phyloP scores from a whole-genome alignment of 2,888 invertebrate species.

The Apotomis turbidana region DNA sequence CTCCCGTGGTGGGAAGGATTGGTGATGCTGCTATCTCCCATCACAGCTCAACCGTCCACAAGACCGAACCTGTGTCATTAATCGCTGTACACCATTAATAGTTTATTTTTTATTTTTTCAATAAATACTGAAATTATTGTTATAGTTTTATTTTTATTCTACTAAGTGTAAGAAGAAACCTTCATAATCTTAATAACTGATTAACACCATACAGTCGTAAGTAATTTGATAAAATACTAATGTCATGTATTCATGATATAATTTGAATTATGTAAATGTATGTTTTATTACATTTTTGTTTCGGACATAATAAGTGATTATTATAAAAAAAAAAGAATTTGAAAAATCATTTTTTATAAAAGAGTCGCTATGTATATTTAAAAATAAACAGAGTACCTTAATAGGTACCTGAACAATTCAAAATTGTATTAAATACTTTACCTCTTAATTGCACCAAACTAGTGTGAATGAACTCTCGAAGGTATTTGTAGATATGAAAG shows the following conservation, averaged over 20 bases:
- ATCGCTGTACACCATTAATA: slow-evolving; percentile 60
- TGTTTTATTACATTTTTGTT: too few species aligned
- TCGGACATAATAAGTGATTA: too few species aligned
- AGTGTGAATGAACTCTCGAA: slow-evolving; percentile 30
- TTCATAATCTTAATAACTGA: not conserved
- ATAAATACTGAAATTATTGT: not conserved
- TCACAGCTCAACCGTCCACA: slow-evolving; percentile 77
- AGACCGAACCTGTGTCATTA: slow-evolving; percentile 65
- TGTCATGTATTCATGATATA: not conserved
- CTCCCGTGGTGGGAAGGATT: slow-evolving; percentile 58
- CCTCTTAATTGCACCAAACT: slow-evolving; percentile 3
- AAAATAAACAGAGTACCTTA: too few species aligned
- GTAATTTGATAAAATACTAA: not conserved
- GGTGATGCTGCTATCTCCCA: slow-evolving; percentile 77
- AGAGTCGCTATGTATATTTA: not conserved
- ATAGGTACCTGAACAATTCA: not conserved
- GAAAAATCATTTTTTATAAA: not conserved
- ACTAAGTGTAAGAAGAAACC: not conserved
- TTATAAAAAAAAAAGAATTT: too few species aligned
- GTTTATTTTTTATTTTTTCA: not conserved
- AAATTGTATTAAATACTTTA: slow-evolving; percentile 7
- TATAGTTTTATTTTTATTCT: not conserved
- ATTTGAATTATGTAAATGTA: not conserved
- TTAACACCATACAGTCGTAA: too few species aligned
- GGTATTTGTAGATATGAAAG: slow-evolving; percentile 6